phyloP scores from a whole-genome alignment of 2,888 invertebrate species.

The Automeris io region DNA sequence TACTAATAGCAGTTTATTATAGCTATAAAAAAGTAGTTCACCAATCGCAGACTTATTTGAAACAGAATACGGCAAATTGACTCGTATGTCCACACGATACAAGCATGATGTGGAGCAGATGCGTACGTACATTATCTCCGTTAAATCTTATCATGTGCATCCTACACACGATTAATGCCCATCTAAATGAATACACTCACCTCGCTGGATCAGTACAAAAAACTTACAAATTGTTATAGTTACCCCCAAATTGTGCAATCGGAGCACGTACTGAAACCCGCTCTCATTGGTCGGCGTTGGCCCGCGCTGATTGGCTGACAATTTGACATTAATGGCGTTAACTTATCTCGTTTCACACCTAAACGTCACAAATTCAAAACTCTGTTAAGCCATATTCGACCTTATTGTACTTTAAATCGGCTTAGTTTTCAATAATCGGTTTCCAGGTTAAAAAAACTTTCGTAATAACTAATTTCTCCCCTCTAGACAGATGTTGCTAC shows the following conservation, averaged over 20 bases:
- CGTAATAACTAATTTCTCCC: constrained; percentile 29
- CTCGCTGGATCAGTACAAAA: constrained; percentile 39
- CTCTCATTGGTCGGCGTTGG: constrained; percentile 57
- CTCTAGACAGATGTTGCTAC: constrained; percentile 74
- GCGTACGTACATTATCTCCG: neutral
- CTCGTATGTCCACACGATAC: no score
- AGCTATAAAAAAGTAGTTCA: no score
- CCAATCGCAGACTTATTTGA: no score
- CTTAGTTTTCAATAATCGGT: neutral
- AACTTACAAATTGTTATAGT: constrained; percentile 62
- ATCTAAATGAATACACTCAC: constrained; percentile 38
- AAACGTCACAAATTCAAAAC: constrained; percentile 20
- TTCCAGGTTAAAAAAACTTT: constrained; percentile 9
- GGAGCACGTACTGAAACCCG: constrained; percentile 46
- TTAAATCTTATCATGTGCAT: constrained; percentile 5
- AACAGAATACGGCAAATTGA: no score
- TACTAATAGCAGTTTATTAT: no score
- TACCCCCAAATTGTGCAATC: constrained; percentile 69
- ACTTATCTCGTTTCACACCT: constrained; percentile 28
- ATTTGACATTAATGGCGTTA: constrained; percentile 77
- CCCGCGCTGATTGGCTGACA: constrained; percentile 63
- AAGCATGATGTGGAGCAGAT: no score
- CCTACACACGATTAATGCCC: constrained; percentile 16
- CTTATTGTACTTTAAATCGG: neutral
- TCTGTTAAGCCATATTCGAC: neutral